Conservation (phyloP, 2,888 invertebrate species). For the Micoletzkya japonica region DNA sequence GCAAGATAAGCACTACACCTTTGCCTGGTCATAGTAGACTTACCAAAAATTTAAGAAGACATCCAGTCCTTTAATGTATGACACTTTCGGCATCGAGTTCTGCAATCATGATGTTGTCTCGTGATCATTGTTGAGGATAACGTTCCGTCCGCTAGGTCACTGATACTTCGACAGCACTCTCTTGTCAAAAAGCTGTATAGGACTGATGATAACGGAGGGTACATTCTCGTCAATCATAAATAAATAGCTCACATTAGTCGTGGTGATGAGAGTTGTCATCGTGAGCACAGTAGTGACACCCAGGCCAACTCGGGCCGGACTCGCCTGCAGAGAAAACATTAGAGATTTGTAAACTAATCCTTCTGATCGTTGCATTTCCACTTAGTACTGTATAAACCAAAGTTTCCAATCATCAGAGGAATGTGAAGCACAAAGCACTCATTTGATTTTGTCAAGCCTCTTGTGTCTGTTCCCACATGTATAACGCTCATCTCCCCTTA, state of each 20-base stretch:
- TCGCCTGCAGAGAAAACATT: slow-evolving; percentile 35
- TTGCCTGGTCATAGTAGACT: slow-evolving; percentile 4
- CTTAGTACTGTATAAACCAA: too few species aligned
- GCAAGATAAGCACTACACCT: slow-evolving; percentile 4
- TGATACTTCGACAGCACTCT: too few species aligned
- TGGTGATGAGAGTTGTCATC: slow-evolving; percentile 71
- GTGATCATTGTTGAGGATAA: too few species aligned
- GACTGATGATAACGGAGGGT: too few species aligned
- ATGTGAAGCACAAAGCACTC: not conserved
- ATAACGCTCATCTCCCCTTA: not conserved
- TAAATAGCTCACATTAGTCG: slow-evolving; percentile 65
- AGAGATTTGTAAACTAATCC: too few species aligned
- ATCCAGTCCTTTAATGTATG: slow-evolving; percentile 79
- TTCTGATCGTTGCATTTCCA: too few species aligned
- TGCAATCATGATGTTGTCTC: slow-evolving; percentile 26
- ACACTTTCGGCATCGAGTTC: slow-evolving; percentile 84
- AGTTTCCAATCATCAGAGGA: not conserved
- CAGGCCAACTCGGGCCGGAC: slow-evolving; percentile 60
- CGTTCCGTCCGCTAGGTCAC: too few species aligned
- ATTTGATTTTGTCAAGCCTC: not conserved
- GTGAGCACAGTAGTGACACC: slow-evolving; percentile 69
- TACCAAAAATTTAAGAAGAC: slow-evolving; percentile 63
- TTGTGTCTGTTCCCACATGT: not conserved
- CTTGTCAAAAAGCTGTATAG: too few species aligned
- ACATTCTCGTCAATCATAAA: not conserved